Evolutionary conservation across 2,113 vertebrate genomes (phyloP).

Genomic region (Centropus unirufus): DNA sequence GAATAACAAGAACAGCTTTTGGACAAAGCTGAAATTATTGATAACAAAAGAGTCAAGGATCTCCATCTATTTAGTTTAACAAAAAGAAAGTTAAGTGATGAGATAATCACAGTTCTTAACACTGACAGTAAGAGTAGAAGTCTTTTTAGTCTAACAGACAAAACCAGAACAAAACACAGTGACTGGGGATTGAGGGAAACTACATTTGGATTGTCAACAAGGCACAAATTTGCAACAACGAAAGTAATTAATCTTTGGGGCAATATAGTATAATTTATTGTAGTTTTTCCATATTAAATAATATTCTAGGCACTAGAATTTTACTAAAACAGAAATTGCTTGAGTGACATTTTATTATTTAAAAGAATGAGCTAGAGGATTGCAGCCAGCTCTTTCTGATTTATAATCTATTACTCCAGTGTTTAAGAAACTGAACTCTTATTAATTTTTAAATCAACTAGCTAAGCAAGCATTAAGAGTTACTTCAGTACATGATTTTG

Average conservation of each 20-base stretch:
- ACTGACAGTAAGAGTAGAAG: not conserved
- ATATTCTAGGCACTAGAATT: not conserved
- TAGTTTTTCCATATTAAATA: not conserved
- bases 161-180: not conserved
- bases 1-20: not conserved
- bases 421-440: conserved; percentile 13
- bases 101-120: not conserved
- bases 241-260: not conserved
- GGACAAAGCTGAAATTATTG: not conserved
- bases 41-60: not conserved
- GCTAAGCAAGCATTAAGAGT: not conserved
- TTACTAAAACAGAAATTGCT: not conserved
- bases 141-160: not conserved
- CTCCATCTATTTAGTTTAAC: not conserved
- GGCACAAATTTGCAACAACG: not conserved
- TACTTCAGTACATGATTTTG: not conserved
- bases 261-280: not conserved
- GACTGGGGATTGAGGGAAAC: not conserved
- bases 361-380: not conserved
- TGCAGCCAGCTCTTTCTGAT: not conserved
- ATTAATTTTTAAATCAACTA: conserved; percentile 14
- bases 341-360: not conserved
- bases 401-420: not conserved
- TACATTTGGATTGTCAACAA: not conserved
- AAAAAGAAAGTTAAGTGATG: not conserved